Evolutionary conservation across 2,113 vertebrate genomes (phyloP).

Genomic region (Prinia subflava): DNA sequence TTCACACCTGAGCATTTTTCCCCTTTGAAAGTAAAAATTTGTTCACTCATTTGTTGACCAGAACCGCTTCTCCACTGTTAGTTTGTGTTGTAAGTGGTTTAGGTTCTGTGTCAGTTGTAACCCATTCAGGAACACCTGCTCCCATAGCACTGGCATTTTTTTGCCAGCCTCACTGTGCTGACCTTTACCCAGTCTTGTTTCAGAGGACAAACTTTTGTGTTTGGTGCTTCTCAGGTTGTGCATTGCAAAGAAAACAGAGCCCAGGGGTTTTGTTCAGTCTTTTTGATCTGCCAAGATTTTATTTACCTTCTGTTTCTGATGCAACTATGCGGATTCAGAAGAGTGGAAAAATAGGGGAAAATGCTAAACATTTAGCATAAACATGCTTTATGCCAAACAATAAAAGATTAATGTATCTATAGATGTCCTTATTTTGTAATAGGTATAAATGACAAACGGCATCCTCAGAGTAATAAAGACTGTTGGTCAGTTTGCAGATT

Average conservation of each 20-base stretch:
- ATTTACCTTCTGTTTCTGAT: neutral
- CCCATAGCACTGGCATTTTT: accelerated
- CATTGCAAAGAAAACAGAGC: neutral
- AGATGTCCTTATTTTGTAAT: neutral
- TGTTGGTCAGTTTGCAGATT: neutral
- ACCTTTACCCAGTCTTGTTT: neutral
- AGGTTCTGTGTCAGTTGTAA: neutral
- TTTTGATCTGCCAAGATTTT: neutral
- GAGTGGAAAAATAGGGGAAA: neutral
- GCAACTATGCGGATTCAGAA: neutral
- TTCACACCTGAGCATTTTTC: neutral
- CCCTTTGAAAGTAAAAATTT: neutral
- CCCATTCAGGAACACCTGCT: neutral
- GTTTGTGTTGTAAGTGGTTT: neutral
- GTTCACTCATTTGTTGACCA: neutral
- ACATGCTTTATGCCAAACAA: neutral
- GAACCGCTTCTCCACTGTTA: neutral
- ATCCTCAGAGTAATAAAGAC: neutral
- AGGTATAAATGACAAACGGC: neutral
- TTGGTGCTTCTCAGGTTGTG: neutral
- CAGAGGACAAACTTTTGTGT: neutral
- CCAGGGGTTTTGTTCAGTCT: neutral
- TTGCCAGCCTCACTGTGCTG: neutral
- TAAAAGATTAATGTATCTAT: neutral
- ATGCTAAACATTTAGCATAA: neutral